Percentiles rank a stretch among this genome's conserved stretches.
phyloP scores from a whole-genome alignment of 1,140 invertebrate genomes.

The Polyergus mexicanus region DNA sequence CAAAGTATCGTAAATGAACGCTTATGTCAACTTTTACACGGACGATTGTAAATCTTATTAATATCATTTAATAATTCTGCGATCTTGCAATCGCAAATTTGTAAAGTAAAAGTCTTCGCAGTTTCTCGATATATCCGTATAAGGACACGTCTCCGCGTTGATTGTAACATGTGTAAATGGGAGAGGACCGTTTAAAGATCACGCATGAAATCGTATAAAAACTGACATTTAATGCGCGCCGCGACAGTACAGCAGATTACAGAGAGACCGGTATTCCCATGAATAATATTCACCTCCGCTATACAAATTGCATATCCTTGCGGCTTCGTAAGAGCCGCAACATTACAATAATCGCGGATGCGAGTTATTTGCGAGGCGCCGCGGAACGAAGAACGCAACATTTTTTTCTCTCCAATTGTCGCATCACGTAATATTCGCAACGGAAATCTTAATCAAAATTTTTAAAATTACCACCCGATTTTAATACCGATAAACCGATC shows the following conservation, averaged over 20 bases:
- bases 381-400: constrained; percentile 23
- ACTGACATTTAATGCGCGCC: background rate
- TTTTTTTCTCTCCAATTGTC: background rate
- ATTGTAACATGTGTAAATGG: background rate
- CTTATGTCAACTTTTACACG: background rate
- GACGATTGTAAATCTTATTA: background rate
- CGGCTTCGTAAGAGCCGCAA: constrained; percentile 16
- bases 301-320: constrained; percentile 40
- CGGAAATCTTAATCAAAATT: background rate
- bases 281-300: constrained; percentile 40
- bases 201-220: constrained; percentile 16
- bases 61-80: background rate
- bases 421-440: background rate
- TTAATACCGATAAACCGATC: background rate
- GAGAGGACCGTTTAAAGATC: background rate
- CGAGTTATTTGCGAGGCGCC: background rate
- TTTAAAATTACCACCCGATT: background rate
- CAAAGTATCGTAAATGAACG: background rate
- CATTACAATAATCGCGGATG: constrained; percentile 40
- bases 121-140: background rate
- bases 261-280: constrained; percentile 14
- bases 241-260: constrained; percentile 22
- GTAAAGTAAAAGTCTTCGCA: background rate
- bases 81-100: background rate
- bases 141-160: background rate